Evolutionary conservation across 2,113 vertebrate genomes (phyloP).

Genomic region (Tonatia bakeri): DNA sequence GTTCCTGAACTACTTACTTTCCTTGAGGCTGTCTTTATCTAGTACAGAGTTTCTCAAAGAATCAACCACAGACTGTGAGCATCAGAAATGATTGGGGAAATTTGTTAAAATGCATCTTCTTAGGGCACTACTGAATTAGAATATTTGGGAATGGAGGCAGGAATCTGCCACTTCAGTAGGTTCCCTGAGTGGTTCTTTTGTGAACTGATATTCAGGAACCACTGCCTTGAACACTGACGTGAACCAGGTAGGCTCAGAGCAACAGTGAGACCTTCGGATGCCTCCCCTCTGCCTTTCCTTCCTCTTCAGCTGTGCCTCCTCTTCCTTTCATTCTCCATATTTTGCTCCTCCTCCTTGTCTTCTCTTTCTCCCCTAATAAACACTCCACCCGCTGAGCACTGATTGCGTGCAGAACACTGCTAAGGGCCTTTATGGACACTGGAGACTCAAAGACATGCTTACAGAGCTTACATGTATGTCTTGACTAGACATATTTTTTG

Average conservation of each 20-base stretch:
- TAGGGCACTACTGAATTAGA: not conserved
- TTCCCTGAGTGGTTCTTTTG: not conserved
- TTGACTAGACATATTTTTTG: too few species aligned
- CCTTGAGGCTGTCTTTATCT: not conserved
- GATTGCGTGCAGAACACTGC: not conserved
- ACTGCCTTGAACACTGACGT: not conserved
- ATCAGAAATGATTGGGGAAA: not conserved
- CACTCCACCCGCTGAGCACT: not conserved
- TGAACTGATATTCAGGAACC: not conserved
- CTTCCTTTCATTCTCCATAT: not conserved
- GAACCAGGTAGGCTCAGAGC: not conserved
- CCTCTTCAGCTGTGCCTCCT: not conserved
- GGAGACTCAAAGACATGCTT: not conserved
- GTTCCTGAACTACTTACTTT: not conserved
- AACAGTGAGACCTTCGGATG: not conserved
- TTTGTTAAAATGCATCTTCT: not conserved
- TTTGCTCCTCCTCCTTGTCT: not conserved
- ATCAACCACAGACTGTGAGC: not conserved
- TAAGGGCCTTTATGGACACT: not conserved
- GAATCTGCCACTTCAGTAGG: not conserved
- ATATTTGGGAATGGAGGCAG: not conserved
- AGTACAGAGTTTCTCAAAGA: not conserved
- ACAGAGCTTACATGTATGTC: not conserved
- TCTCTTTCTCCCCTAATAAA: not conserved
- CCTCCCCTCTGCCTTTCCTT: not conserved